Evolutionary conservation across 37 sponge, comb jelly and placozoan species (phyloP).

Genomic region (Ephydatia muelleri): DNA sequence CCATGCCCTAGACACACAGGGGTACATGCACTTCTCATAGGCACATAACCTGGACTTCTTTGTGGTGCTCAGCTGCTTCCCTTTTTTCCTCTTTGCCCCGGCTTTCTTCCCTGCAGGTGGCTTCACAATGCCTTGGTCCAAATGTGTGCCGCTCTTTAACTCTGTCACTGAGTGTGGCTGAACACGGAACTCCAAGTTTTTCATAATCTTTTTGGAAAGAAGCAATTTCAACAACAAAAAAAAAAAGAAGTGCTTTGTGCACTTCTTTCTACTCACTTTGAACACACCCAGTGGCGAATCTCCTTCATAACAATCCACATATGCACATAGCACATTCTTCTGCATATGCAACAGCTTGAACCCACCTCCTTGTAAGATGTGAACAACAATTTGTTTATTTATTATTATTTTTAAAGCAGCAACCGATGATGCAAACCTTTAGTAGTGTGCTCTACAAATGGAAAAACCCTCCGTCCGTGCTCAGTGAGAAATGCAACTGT

Average conservation of each 20-base stretch:
- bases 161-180: not conserved
- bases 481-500: constrained; percentile 16
- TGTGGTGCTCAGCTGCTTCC: not conserved
- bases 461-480: constrained; percentile 37
- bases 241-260: not conserved
- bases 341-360: constrained; percentile 17
- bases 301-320: constrained; percentile 32
- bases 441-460: not conserved
- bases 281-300: constrained; percentile 28
- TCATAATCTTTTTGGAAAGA: not conserved
- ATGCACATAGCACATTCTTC: not conserved
- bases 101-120: not conserved
- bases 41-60: not conserved
- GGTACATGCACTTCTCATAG: too few relatives aligned
- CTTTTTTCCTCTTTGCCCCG: not conserved
- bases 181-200: not conserved
- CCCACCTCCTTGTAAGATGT: constrained; percentile 4
- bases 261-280: constrained; percentile 6
- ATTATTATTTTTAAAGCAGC: too few relatives aligned
- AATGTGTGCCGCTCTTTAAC: not conserved
- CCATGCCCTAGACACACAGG: not conserved
- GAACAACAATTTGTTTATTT: not conserved
- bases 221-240: too few relatives aligned
- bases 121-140: not conserved
- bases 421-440: constrained; percentile 3